phyloP scores from a whole-genome alignment of 2,113 vertebrate species.

The Neogale vison region DNA sequence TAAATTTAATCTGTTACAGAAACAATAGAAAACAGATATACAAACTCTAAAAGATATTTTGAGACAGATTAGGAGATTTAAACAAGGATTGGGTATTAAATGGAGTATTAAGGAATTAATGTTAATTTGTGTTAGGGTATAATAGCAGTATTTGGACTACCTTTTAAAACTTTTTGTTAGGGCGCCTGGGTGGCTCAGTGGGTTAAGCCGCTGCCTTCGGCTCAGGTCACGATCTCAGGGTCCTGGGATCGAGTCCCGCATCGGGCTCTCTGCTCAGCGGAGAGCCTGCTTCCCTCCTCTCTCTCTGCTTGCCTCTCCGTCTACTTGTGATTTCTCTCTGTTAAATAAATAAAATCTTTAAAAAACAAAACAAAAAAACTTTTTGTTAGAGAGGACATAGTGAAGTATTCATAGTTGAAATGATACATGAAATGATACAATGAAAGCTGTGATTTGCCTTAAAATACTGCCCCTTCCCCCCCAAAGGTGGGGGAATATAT shows the following conservation, averaged over 20 bases:
- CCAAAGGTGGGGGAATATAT: not conserved
- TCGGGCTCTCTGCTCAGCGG: too few species aligned
- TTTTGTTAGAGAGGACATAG: not conserved
- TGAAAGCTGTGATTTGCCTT: not conserved
- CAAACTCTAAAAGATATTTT: slow-evolving; percentile 24
- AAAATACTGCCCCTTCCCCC: not conserved
- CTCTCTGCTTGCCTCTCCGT: too few species aligned
- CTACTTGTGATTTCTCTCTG: too few species aligned
- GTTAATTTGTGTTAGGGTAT: slow-evolving; percentile 3
- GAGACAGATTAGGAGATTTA: slow-evolving; percentile 27
- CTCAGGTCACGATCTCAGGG: too few species aligned
- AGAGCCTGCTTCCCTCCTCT: too few species aligned
- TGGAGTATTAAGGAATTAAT: not conserved
- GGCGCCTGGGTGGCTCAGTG: too few species aligned
- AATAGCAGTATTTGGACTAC: not conserved
- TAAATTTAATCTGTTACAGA: not conserved
- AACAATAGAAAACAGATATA: not conserved
- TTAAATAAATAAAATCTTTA: too few species aligned
- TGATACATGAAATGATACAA: not conserved
- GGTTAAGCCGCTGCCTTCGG: too few species aligned
- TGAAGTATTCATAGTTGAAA: not conserved
- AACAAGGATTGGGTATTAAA: not conserved
- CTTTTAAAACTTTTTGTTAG: not conserved
- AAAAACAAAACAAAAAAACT: too few species aligned
- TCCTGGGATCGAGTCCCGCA: too few species aligned